These are phyloP conservation scores for Amphilophus citrinellus DNA, from an alignment of 2,113 vertebrate species.

Conservation along the genomic window DNA sequence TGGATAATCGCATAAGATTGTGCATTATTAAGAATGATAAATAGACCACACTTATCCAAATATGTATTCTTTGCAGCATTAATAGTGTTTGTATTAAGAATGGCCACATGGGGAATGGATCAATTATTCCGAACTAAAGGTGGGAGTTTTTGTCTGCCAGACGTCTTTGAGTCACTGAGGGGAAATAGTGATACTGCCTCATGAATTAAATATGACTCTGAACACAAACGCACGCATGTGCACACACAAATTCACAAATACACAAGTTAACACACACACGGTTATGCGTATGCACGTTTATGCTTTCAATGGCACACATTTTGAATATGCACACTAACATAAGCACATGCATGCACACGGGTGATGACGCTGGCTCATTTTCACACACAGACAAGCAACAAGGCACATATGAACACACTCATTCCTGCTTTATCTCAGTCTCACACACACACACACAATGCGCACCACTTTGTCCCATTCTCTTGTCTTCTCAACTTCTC, in stretches of 20 bases:
- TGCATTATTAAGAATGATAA: neutral
- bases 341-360: neutral
- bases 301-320: constrained; percentile 1
- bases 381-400: neutral
- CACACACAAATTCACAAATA: neutral
- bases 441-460: neutral
- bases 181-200: constrained; percentile 56
- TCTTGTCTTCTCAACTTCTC: constrained; percentile 32
- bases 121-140: constrained; percentile 70
- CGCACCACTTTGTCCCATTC: constrained; percentile 2
- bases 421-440: neutral
- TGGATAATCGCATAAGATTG: neutral
- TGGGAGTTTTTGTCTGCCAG: constrained; percentile 70
- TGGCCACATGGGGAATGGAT: constrained; percentile 52
- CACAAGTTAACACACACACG: neutral
- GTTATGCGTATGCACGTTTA: neutral
- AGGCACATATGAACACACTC: neutral
- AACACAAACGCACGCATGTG: constrained; percentile 17
- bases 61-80: constrained; percentile 9
- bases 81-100: constrained; percentile 51
- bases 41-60: neutral
- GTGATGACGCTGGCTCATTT: neutral
- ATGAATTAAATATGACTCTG: constrained; percentile 72
- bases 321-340: neutral
- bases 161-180: constrained; percentile 58